Base-by-base conservation (phyloP, 2,888 invertebrate genomes). In the Nymphalis urticae region DNA sequence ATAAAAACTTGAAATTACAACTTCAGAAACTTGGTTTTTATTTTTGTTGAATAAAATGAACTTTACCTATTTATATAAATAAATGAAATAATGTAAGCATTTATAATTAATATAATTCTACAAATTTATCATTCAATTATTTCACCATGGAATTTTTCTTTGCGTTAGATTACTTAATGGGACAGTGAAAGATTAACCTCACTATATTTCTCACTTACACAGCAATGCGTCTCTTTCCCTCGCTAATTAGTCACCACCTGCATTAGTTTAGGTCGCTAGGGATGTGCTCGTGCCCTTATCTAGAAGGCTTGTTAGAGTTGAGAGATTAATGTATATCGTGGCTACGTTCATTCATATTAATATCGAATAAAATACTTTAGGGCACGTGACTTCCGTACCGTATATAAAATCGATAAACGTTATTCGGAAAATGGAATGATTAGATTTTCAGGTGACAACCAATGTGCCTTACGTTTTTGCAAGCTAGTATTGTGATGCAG, bases 371-470 rank as follows among this genome's bases (percentile, higher is more conserved):
- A 42, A 56, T 27, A 54, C 27, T 54, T 54, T 54, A 21, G 27
- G 16, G 27, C 24, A 27, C 42, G 42, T 42, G 13, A 42, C 42
- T 42, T 42, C 19, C 19, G 21, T 21, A 19, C 21, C 2, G 51
- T 19, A 51, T 42, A 42, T 10, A 13, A 9, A 3, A 51, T 51
- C 19, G 9, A 10, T 9, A 51, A 51, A 19, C 21, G 51, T 51
- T 51, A 51, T 21, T 53, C 5, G 24, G 42, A 13, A 42, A 42
- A 10, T 42, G 42, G 13, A 13, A 1, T 42, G 13, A 24, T 10
- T 77, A 72, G 48, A 36, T 56, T 56, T 56, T 36, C 32, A 17
- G 56, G 36, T 36, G 17, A n/a, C 32, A 56, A 56, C n/a, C 7
- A 32, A 32, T 56, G 6, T 56, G n/a, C 8, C n/a, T n/a, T 13